Conservation (phyloP, 2,888 invertebrate genomes). For the Abrostola tripartita region DNA sequence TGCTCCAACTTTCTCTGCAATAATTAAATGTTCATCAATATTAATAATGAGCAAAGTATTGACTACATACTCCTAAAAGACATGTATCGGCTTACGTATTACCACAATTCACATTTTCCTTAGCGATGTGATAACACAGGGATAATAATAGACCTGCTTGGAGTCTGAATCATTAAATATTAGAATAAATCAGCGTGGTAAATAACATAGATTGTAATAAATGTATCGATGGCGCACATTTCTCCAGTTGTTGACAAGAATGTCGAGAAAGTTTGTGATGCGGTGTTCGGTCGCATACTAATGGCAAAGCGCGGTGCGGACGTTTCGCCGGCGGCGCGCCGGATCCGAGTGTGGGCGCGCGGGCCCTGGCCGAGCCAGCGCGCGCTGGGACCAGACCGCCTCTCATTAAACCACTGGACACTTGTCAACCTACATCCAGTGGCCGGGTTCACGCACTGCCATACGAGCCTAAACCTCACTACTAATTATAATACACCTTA, state of each 20-base stretch:
- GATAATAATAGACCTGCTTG: neutral
- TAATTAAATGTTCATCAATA: neutral
- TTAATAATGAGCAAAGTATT: neutral
- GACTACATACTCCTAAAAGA: too few relatives aligned
- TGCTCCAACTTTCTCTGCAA: neutral
- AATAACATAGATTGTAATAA: conserved; percentile 61
- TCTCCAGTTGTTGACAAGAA: conserved; percentile 84
- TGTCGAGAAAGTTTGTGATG: conserved; percentile 87
- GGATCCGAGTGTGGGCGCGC: conserved; percentile 58
- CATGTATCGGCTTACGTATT: too few relatives aligned
- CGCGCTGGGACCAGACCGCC: conserved; percentile 54
- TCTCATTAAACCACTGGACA: conserved; percentile 78
- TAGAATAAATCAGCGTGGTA: conserved; percentile 19
- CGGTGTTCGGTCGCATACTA: conserved; percentile 85
- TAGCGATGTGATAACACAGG: neutral
- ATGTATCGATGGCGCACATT: conserved; percentile 81
- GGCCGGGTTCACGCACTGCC: conserved; percentile 59
- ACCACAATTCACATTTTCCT: too few relatives aligned
- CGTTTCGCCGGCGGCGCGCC: conserved; percentile 69
- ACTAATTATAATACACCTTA: too few relatives aligned
- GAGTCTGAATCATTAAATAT: neutral
- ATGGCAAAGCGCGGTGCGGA: conserved; percentile 65
- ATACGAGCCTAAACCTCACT: neutral
- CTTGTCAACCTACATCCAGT: conserved; percentile 82
- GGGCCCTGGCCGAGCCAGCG: conserved; percentile 34